Base-by-base conservation (phyloP, 1,140 invertebrate species). In the Trachelipus rathkii region DNA sequence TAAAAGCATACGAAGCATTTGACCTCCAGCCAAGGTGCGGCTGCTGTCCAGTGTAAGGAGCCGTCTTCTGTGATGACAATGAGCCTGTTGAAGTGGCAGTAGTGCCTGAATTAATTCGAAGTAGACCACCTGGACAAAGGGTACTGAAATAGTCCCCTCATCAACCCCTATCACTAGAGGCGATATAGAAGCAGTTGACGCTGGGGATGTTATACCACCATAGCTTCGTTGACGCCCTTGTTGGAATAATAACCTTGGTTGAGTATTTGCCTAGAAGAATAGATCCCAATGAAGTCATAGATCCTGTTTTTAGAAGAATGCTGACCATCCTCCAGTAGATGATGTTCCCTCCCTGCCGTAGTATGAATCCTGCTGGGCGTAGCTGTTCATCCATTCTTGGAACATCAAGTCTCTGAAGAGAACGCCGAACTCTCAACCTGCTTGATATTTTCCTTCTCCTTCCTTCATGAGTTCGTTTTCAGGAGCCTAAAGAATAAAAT, bases 311-410 rank as follows among this genome's bases (percentile, higher is more conserved):
- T 80, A 67, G 78, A 73, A 19, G 80, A 78, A 79, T 21, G 77
- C 74, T 24, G 80, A 80, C 82, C 81, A 82, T 43, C 82, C 82
- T n/a, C 81, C 79, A 24, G 33, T 60, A 50, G 21, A 44, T 13
- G 33, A 24, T 44, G 1, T 33, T 60, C 44, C 13, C 33, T 43
- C 44, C 43, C 0, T 76, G 75, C 74, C 68, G 81, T 76, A 82
- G 75, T 71, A 85, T n/a, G 79, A 86, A 86, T 23, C 85, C 84
- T 85, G 83, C 53, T 79, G 75, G 73, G 75, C 10, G 83, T 84
- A 21, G 91, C 92, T 84, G 93, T 93, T 94, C 87, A 93, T 95
- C 95, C 95, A 97, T 83, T 97, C 94, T n/a, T 66, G 95, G 95
- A 50, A 97, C 91, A 86, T 95, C 95, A 74, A 97, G 89, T 82